phyloP scores from a whole-genome alignment of 2,113 vertebrate genomes.

The Toxotes chatareus region DNA sequence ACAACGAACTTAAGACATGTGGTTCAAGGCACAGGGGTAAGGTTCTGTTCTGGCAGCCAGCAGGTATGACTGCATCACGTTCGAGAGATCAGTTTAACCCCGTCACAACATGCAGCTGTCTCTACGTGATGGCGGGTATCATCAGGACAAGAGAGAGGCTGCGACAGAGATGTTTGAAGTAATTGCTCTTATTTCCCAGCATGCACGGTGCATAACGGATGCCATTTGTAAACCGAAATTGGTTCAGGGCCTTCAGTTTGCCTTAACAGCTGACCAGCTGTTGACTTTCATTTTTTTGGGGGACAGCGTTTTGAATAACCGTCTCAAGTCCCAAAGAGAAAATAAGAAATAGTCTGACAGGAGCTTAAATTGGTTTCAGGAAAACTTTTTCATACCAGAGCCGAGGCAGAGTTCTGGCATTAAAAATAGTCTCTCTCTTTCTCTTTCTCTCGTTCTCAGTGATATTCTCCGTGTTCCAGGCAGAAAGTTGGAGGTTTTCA shows the following conservation, averaged over 20 bases:
- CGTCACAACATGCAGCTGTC: neutral
- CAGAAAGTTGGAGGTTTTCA: constrained; percentile 20
- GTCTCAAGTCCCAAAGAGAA: neutral
- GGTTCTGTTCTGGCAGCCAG: constrained; percentile 18
- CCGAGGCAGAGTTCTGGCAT: neutral
- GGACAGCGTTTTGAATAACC: constrained; percentile 5
- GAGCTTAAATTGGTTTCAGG: constrained; percentile 27
- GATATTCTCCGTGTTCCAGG: constrained; percentile 1
- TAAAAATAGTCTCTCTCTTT: constrained; percentile 11
- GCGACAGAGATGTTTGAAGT: neutral
- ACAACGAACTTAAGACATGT: neutral
- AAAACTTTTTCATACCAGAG: constrained; percentile 15
- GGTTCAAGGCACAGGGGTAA: neutral
- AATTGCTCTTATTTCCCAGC: constrained; percentile 32
- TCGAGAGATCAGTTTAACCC: constrained; percentile 12
- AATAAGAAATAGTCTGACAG: neutral
- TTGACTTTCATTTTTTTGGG: constrained; percentile 20
- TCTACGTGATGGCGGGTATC: constrained; percentile 8
- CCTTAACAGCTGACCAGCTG: constrained; percentile 12
- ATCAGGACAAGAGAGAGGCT: neutral
- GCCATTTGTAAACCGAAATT: constrained; percentile 12
- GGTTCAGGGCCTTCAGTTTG: neutral
- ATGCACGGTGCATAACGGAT: neutral
- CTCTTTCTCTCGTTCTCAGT: neutral
- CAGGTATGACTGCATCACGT: neutral